Conservation (phyloP, 2,797 vertebrate species). For the Fundulus diaphanus region DNA sequence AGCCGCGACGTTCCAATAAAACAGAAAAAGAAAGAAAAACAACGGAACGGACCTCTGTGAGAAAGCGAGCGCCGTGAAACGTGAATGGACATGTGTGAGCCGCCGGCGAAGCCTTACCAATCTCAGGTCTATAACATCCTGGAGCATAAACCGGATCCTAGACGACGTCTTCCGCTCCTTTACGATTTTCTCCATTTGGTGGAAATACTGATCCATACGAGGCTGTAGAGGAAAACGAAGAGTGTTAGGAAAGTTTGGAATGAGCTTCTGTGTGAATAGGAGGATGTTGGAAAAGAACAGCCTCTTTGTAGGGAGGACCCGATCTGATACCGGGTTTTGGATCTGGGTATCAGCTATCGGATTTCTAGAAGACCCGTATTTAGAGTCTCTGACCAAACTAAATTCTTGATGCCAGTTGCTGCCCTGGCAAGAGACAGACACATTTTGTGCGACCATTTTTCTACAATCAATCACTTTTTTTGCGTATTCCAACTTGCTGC, state of each 20-base stretch:
- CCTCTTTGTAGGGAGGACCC: neutral
- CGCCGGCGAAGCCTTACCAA: slow-evolving; percentile 82
- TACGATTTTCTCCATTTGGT: slow-evolving; percentile 99
- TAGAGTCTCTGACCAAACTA: no score
- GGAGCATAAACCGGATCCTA: slow-evolving; percentile 97
- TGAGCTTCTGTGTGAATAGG: neutral
- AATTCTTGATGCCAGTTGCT: neutral
- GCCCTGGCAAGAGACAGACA: neutral
- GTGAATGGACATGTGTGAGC: neutral
- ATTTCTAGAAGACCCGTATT: neutral
- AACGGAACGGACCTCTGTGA: neutral
- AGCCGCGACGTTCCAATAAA: neutral
- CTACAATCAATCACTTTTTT: neutral
- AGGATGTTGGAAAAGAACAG: no score
- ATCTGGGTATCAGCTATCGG: neutral
- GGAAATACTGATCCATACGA: slow-evolving; percentile 99
- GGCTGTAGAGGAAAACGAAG: slow-evolving; percentile 79
- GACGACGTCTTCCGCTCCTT: slow-evolving; percentile 98
- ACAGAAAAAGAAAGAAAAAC: neutral
- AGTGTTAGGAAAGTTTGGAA: neutral
- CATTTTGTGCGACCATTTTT: neutral
- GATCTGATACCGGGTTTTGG: neutral
- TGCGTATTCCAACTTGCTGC: no score
- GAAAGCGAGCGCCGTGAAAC: slow-evolving; percentile 5
- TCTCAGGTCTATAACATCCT: slow-evolving; percentile 95